Conservation (phyloP, 2,113 vertebrate species). For the Gavia stellata region DNA sequence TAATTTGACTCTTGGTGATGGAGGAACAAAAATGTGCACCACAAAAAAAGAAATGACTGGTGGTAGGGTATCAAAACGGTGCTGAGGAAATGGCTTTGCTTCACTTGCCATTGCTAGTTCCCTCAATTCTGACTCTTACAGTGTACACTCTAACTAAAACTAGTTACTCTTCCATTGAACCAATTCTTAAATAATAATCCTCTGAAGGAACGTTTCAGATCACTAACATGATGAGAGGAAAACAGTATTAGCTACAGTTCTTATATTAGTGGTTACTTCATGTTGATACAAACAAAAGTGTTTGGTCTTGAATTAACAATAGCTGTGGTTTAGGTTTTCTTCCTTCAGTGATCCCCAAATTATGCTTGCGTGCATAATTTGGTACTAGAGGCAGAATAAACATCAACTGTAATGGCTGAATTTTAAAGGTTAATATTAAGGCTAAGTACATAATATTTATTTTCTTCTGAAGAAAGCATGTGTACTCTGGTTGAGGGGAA, state of each 20-base stretch:
- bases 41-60: not conserved
- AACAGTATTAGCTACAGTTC: not conserved
- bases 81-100: not conserved
- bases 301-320: not conserved
- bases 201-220: slow-evolving; percentile 41
- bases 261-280: not conserved
- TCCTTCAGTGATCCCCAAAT: not conserved
- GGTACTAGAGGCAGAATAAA: slow-evolving; percentile 21
- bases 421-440: slow-evolving; percentile 35
- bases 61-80: not conserved
- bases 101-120: not conserved
- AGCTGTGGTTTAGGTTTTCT: not conserved
- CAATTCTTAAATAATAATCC: not conserved
- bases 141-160: not conserved
- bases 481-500: not conserved
- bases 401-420: not conserved
- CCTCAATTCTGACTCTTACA: not conserved
- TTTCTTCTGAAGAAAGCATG: not conserved
- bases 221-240: not conserved
- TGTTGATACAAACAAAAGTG: not conserved
- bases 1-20: not conserved
- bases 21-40: not conserved
- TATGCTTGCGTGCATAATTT: not conserved
- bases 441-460: not conserved
- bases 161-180: not conserved